phyloP scores from a whole-genome alignment of 2,113 vertebrate species.

The Pagrus major region DNA sequence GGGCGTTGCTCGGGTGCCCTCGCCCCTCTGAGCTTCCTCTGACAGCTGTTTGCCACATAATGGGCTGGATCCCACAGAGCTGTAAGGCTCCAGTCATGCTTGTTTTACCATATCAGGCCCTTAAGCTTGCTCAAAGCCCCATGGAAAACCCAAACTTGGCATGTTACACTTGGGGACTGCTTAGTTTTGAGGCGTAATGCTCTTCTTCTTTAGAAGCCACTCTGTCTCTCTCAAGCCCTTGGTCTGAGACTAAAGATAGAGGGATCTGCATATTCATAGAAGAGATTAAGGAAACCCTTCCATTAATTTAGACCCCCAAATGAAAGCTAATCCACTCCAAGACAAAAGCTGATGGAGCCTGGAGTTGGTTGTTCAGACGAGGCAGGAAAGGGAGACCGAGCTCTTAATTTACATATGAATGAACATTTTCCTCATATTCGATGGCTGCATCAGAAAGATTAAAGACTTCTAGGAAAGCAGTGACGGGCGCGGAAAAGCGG shows the following conservation, averaged over 20 bases:
- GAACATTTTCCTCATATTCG: slow-evolving; percentile 59
- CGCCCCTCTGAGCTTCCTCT: slow-evolving; percentile 55
- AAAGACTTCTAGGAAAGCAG: slow-evolving; percentile 58
- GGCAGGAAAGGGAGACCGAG: slow-evolving; percentile 58
- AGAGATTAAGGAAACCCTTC: slow-evolving; percentile 73
- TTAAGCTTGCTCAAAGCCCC: slow-evolving; percentile 64
- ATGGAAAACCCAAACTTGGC: slow-evolving; percentile 66
- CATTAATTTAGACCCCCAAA: slow-evolving; percentile 75
- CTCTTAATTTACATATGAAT: slow-evolving; percentile 80
- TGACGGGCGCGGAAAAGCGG: slow-evolving; percentile 21
- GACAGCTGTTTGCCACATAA: slow-evolving; percentile 70
- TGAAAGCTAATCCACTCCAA: slow-evolving; percentile 78
- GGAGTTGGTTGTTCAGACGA: slow-evolving; percentile 57
- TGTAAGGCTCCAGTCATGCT: slow-evolving; percentile 56
- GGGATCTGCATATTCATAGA: slow-evolving; percentile 79
- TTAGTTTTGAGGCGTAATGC: slow-evolving; percentile 58
- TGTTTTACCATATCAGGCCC: slow-evolving; percentile 64
- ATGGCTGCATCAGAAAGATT: slow-evolving; percentile 73
- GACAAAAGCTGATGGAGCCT: slow-evolving; percentile 71
- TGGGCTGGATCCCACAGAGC: slow-evolving; percentile 54
- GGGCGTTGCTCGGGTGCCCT: slow-evolving; percentile 42
- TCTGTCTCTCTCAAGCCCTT: slow-evolving; percentile 53
- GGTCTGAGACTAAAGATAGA: slow-evolving; percentile 73
- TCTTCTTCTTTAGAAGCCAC: slow-evolving; percentile 57
- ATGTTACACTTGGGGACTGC: slow-evolving; percentile 52